A percentile compares a stretch with the other conserved stretches of the same genome.
These are phyloP conservation scores for Eulemur albifrons DNA, from an alignment of 2,797 vertebrate genomes.

Conservation along the genomic window DNA sequence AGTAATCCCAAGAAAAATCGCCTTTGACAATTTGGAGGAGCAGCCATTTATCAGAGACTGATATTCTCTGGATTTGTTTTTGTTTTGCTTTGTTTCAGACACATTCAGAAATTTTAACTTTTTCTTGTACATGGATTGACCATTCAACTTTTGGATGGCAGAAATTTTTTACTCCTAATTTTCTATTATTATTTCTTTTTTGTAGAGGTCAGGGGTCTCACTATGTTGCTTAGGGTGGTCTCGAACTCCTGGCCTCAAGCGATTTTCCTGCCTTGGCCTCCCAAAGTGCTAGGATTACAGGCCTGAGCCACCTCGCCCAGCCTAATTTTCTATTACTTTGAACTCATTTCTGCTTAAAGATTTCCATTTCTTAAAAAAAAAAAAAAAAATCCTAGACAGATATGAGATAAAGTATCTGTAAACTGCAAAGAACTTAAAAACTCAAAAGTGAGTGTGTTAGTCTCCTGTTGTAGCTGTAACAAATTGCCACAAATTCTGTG, in stretches of 20 bases:
- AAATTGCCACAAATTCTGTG: background rate
- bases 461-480: background rate
- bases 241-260: too few species aligned
- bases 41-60: background rate
- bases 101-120: background rate
- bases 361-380: background rate
- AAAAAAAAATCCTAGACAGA: background rate
- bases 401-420: background rate
- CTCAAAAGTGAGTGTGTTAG: background rate
- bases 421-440: background rate
- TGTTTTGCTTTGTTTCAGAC: background rate
- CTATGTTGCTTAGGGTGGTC: too few species aligned
- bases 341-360: background rate
- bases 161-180: background rate
- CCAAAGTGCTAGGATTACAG: too few species aligned
- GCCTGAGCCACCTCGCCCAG: too few species aligned
- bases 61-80: background rate
- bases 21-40: background rate
- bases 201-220: too few species aligned
- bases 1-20: background rate
- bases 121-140: background rate
- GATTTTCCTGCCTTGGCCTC: too few species aligned
- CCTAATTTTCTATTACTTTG: background rate
- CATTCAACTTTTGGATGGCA: background rate
- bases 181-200: background rate